Evolutionary conservation across 2,113 vertebrate species (phyloP).

Genomic region (Ondatra zibethicus): DNA sequence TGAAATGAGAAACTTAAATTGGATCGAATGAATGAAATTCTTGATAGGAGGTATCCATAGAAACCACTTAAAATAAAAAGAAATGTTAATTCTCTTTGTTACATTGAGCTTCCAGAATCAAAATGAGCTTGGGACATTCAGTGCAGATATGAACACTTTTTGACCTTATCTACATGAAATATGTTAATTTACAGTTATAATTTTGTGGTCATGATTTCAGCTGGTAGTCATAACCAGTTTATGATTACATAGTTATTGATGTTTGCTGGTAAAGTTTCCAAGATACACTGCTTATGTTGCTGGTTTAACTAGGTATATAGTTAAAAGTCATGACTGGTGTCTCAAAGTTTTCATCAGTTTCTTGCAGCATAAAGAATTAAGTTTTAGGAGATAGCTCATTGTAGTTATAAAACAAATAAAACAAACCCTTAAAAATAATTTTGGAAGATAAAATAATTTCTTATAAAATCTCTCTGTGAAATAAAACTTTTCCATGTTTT

Average conservation of each 20-base stretch:
- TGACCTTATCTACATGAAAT: constrained; percentile 71
- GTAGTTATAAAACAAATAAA: not conserved
- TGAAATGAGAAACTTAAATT: constrained; percentile 79
- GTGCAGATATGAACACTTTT: constrained; percentile 61
- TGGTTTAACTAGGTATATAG: constrained; percentile 17
- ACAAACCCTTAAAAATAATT: not conserved
- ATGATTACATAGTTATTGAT: not conserved
- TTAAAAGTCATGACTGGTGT: not conserved
- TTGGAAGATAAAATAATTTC: constrained; percentile 42
- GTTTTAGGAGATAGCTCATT: not conserved
- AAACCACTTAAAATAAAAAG: constrained; percentile 83
- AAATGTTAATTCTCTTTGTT: constrained; percentile 79
- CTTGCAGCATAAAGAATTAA: constrained; percentile 34
- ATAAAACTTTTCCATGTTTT: not conserved
- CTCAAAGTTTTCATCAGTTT: constrained; percentile 11
- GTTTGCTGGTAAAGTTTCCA: constrained; percentile 26
- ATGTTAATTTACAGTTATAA: constrained; percentile 72
- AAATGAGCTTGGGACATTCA: constrained; percentile 70
- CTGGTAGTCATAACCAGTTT: constrained; percentile 74
- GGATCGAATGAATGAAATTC: constrained; percentile 77
- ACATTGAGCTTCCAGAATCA: constrained; percentile 75
- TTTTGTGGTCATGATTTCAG: constrained; percentile 58
- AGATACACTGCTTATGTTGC: not conserved
- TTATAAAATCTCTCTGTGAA: not conserved
- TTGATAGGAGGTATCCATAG: constrained; percentile 82